Evolutionary conservation across 2,888 invertebrate species (phyloP).

Genomic region (Drosophila mayaguana): DNA sequence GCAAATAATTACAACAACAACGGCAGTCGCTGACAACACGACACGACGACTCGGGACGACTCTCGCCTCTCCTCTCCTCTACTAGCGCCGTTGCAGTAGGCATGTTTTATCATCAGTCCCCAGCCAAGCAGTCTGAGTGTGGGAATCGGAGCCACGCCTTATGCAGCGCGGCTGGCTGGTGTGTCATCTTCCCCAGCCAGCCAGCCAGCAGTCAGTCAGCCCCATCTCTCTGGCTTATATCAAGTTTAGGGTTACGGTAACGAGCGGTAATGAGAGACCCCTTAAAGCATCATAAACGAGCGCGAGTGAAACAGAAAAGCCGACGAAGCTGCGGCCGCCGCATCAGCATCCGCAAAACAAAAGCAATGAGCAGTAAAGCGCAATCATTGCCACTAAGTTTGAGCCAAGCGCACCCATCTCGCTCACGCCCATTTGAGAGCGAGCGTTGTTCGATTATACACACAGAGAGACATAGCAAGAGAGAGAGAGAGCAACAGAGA

Average conservation of each 20-base stretch:
- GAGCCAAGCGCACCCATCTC: conserved; percentile 53
- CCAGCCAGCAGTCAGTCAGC: conserved; percentile 3
- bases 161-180: conserved; percentile 34
- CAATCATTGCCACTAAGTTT: conserved; percentile 72
- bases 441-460: conserved; percentile 11
- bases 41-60: not conserved
- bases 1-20: conserved; percentile 46
- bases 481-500: not conserved
- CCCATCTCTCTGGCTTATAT: conserved; percentile 7
- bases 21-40: conserved; percentile 3
- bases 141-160: conserved; percentile 71
- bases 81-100: conserved; percentile 35
- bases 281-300: conserved; percentile 39
- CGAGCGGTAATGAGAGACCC: conserved; percentile 59
- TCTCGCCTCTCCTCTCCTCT: not conserved
- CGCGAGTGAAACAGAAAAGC: conserved; percentile 62
- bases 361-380: conserved; percentile 56
- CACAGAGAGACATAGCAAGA: conserved; percentile 8
- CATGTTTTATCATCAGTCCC: conserved; percentile 33
- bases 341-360: conserved; percentile 52
- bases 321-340: conserved; percentile 11
- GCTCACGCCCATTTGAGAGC: conserved; percentile 46
- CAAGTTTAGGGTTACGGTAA: conserved; percentile 67
- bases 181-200: conserved; percentile 51
- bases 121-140: conserved; percentile 43